phyloP scores from a whole-genome alignment of 2,113 vertebrate species.

The Erythrocercus mccallii region DNA sequence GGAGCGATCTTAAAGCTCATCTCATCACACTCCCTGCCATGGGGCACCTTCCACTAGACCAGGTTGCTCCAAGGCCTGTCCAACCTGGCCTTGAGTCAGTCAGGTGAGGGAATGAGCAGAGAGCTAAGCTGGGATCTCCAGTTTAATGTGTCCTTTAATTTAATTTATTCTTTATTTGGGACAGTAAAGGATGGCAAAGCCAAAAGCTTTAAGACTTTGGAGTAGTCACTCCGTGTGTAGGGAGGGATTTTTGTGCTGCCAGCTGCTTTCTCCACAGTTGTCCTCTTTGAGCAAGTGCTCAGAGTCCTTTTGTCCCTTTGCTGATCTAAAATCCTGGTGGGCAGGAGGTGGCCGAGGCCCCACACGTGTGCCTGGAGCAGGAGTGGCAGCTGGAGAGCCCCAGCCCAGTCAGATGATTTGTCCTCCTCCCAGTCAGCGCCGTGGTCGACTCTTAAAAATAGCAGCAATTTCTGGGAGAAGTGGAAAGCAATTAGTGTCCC shows the following conservation, averaged over 20 bases:
- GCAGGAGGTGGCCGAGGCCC: neutral
- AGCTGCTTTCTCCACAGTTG: neutral
- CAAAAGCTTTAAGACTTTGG: neutral
- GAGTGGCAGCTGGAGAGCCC: neutral
- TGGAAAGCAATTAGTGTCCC: conserved; percentile 49
- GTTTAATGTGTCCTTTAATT: neutral
- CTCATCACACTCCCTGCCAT: neutral
- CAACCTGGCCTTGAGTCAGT: neutral
- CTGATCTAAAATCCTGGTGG: neutral
- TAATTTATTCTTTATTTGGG: neutral
- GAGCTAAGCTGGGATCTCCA: neutral
- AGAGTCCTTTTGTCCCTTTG: conserved; percentile 13
- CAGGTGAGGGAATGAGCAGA: neutral
- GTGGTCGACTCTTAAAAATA: conserved; percentile 21
- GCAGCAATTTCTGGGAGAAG: conserved; percentile 13
- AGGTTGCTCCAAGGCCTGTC: neutral
- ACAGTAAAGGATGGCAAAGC: neutral
- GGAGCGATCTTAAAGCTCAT: neutral
- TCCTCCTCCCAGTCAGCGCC: neutral
- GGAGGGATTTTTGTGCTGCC: neutral
- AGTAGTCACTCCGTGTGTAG: rapidly evolving
- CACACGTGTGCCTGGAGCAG: neutral
- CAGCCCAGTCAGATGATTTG: neutral
- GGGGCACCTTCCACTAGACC: neutral
- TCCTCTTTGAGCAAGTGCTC: neutral